Base-by-base conservation (phyloP, 1,140 invertebrate species). In the Drosophila equinoxialis region DNA sequence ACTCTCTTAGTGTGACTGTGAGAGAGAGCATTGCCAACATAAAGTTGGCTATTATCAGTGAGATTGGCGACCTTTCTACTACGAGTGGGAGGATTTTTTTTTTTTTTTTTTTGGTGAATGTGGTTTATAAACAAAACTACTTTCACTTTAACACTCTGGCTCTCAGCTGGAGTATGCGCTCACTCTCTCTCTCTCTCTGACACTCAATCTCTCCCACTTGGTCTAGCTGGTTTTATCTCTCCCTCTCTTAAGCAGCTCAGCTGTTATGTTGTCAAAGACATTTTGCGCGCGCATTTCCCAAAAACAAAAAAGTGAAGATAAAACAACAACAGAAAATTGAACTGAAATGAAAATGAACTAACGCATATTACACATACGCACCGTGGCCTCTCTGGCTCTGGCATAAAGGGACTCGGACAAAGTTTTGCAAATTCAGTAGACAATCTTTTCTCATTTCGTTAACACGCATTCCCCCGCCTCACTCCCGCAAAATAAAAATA, bases 361-460 rank as follows among this genome's bases (percentile, higher is more conserved):
- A 76, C 63, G 61, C 74, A 72, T 58, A 74, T 75, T 68, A 79
- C 75, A 82, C 80, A 82, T 77, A 82, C 80, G 68, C 75, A 78
- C 63, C 42, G 83, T 73, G 59, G 83, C 41, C 63, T 64, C 55
- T 68, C 51, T 71, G 74, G 54, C 54, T 77, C 82, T 30, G 30
- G 65, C 81, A 70, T 51, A 51, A 61, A 63, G 60, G 68, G 65
- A 75, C 81, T 84, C 71, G 69, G 72, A 62, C 60, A 74, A 23
- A 77, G 65, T 77, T 78, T 81, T 75, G 84, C 81, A 81, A 77
- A 79, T 71, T 90, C 81, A 89, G 84, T 89, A 89, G 84, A 89
- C 84, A 89, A 89, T 89, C 84, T 89, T 89, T 89, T 85, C 77
- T 90, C 86, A 84, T 89, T 89, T 89, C 84, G 84, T 90, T 89